Percentiles rank a stretch among this genome's conserved stretches.
Evolutionary conservation across 2,113 vertebrate species (phyloP).

Genomic region (Lagenorhynchus albirostris): DNA sequence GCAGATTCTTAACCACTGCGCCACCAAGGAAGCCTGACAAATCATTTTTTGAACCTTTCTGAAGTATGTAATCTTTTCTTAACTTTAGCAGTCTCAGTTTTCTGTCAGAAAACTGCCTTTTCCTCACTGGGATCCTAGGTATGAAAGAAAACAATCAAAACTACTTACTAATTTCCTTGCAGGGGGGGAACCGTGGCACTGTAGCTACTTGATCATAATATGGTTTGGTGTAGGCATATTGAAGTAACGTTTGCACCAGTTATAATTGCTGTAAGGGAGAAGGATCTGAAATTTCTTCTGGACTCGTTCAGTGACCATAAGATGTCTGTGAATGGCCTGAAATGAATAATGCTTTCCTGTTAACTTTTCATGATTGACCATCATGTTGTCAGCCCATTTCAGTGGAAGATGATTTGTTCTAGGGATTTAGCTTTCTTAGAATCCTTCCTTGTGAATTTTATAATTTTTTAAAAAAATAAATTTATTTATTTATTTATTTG

Average conservation of each 20-base stretch:
- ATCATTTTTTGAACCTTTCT: neutral
- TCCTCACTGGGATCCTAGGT: neutral
- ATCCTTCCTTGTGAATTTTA: neutral
- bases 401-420: neutral
- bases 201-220: neutral
- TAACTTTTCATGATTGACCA: neutral
- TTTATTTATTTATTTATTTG: no score
- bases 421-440: neutral
- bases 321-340: neutral
- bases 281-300: neutral
- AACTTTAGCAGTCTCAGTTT: neutral
- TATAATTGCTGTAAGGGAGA: neutral
- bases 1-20: no score
- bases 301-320: neutral
- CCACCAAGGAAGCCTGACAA: no score
- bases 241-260: neutral
- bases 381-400: neutral
- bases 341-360: neutral
- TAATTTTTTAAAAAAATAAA: no score
- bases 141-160: neutral
- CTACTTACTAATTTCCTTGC: neutral
- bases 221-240: neutral
- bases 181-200: neutral
- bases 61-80: neutral
- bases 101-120: neutral